These are phyloP conservation scores for Leptatherina wallacei DNA, from an alignment of 2,797 vertebrate species.

Conservation along the genomic window DNA sequence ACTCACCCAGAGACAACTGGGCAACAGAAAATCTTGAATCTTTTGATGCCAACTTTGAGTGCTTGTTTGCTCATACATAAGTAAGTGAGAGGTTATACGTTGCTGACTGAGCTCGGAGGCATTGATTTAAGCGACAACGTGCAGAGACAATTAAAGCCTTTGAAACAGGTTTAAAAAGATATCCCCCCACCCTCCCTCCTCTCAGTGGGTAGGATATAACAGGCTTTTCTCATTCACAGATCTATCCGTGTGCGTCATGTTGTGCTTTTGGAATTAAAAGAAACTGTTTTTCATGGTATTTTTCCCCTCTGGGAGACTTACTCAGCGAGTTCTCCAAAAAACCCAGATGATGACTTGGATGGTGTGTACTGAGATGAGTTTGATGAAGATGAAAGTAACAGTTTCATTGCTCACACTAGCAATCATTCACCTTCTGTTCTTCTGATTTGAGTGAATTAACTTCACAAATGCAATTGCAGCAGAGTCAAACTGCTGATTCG, in stretches of 20 bases:
- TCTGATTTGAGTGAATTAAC: slow-evolving; percentile 47
- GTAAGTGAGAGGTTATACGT: background rate
- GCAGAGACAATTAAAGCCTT: slow-evolving; percentile 7
- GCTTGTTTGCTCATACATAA: background rate
- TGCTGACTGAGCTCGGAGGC: background rate
- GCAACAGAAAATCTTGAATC: background rate
- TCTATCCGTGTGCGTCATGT: background rate
- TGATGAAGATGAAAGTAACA: slow-evolving; percentile 16
- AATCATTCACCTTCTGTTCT: slow-evolving; percentile 27
- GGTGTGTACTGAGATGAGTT: slow-evolving; percentile 5
- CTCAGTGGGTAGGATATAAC: background rate
- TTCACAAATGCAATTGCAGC: slow-evolving; percentile 53
- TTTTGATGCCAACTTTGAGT: background rate
- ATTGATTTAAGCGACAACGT: slow-evolving; percentile 8
- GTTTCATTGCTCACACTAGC: slow-evolving; percentile 12
- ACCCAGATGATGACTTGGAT: background rate
- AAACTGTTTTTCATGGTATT: background rate
- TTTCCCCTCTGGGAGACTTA: background rate
- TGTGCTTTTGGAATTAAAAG: background rate
- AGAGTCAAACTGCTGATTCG: slow-evolving; percentile 62
- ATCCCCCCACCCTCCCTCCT: background rate
- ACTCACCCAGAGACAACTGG: background rate
- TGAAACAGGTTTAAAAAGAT: background rate
- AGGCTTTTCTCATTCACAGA: background rate
- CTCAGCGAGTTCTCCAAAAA: slow-evolving; percentile 18